Evolutionary conservation across 1,140 invertebrate species (phyloP), one percentile per base, ranked within the genome.

Genomic region (Ladona fulva): DNA sequence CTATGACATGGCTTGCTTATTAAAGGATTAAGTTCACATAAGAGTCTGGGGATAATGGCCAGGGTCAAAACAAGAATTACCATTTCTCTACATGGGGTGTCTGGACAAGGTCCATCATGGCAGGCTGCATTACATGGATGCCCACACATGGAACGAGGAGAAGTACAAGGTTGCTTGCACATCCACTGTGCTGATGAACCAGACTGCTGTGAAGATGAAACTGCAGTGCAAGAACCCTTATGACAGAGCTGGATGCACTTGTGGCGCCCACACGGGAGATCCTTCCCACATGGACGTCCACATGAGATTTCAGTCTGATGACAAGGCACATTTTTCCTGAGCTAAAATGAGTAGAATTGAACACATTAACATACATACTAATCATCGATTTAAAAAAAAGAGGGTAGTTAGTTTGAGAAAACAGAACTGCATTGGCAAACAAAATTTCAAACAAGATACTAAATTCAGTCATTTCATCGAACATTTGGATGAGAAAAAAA

Each of bases 191-290:
- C 24, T 86, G 84, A 82, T 90, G 90, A n/a, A 85, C 86, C 8
- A 85, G 89, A 83, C 95, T 97, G 52, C 89, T 91, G 82, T 97
- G 96, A 42, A 90, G 88, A 99, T 0, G 92, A 89, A 74, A 94
- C 84, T 8, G 97, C 97, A 84, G 89, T 89, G 84, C 97, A 99
- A 83, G 94, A 91, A 76, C 95, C 94, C 78, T 89, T 90, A 85
- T 99, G 97, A 86, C 97, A 99, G 25, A 91, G 90, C 81, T 92
- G 89, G 81, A 95, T 92, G 85, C 97, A 99, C 79, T 91, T 91
- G 83, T 99, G 97, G 77, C 89, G 88, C 25, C 95, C 94, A 85
- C 97, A 99, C 42, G 88, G 89, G 0, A 98, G 86, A 0, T 89
- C 90, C 80, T 91, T 91, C 19, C 92, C 93, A 86, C 96, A 98